Evolutionary conservation across 2,113 vertebrate species (phyloP).

Genomic region (Dipodomys spectabilis): DNA sequence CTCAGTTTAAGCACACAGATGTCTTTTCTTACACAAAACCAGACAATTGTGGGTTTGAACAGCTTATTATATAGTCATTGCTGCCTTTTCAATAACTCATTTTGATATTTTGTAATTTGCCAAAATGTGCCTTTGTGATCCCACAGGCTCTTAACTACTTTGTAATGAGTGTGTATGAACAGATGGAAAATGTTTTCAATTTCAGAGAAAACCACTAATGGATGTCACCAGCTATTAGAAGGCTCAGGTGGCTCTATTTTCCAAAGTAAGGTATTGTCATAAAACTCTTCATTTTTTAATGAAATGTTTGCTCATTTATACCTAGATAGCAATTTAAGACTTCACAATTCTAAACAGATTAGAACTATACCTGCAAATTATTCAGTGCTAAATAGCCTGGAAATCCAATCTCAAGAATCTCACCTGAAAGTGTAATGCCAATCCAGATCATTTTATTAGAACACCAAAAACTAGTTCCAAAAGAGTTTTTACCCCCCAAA

Average conservation of each 20-base stretch:
- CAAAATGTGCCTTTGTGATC: slow-evolving; percentile 83
- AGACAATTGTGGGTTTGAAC: slow-evolving; percentile 76
- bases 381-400: slow-evolving; percentile 80
- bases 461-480: slow-evolving; percentile 52
- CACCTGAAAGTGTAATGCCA: slow-evolving; percentile 60
- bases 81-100: slow-evolving; percentile 86
- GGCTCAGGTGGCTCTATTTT: slow-evolving; percentile 85
- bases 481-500: not conserved
- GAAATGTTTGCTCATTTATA: slow-evolving; percentile 88
- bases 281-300: slow-evolving; percentile 86
- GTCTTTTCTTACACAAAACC: slow-evolving; percentile 68
- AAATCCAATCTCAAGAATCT: slow-evolving; percentile 77
- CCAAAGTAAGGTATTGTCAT: slow-evolving; percentile 84
- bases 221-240: slow-evolving; percentile 88
- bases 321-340: slow-evolving; percentile 80
- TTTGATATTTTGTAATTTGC: slow-evolving; percentile 89
- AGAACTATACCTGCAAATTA: slow-evolving; percentile 79
- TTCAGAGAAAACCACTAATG: slow-evolving; percentile 86
- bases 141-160: slow-evolving; percentile 87
- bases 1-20: slow-evolving; percentile 60
- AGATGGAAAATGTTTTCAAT: slow-evolving; percentile 90
- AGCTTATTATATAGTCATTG: slow-evolving; percentile 83
- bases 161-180: slow-evolving; percentile 87
- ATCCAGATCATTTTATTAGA: slow-evolving; percentile 63
- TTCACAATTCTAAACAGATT: slow-evolving; percentile 79